Conservation (phyloP, 1,140 invertebrate genomes). For the Zaprionus camerounensis region DNA sequence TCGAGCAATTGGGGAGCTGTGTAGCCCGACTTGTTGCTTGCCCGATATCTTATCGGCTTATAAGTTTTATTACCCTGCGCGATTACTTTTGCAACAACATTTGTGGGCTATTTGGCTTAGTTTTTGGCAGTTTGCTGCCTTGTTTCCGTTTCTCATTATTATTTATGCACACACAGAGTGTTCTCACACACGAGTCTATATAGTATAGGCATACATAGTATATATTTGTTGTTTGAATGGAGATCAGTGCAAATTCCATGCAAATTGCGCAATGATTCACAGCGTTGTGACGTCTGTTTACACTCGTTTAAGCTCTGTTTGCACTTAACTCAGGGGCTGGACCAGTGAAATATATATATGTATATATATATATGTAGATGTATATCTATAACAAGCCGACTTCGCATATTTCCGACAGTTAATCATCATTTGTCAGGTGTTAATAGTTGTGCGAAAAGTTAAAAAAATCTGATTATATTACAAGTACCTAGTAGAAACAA, state of each 20-base stretch:
- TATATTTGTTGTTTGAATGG: constrained; percentile 1
- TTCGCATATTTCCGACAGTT: not conserved
- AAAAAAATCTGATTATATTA: not conserved
- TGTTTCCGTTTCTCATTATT: constrained; percentile 28
- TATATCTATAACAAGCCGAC: not conserved
- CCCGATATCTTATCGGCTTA: constrained; percentile 35
- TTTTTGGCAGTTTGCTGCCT: constrained; percentile 19
- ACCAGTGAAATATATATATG: not conserved
- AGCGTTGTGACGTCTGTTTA: constrained; percentile 22
- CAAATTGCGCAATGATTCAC: constrained; percentile 19
- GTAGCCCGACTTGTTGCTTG: constrained; percentile 1
- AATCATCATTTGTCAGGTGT: not conserved
- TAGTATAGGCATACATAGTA: not conserved
- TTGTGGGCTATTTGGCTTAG: constrained; percentile 25
- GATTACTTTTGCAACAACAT: constrained; percentile 22
- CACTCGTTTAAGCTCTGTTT: not conserved
- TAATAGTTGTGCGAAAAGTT: not conserved
- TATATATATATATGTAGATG: not conserved
- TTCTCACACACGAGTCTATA: not conserved
- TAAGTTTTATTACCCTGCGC: constrained; percentile 14
- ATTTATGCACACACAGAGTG: not conserved
- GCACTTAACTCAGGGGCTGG: constrained; percentile 6
- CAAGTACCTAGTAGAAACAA: not conserved
- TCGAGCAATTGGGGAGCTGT: not conserved
- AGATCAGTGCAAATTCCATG: constrained; percentile 12